Percentiles rank a stretch among this genome's conserved stretches.
Evolutionary conservation across 2,888 invertebrate genomes (phyloP).

Genomic region (Polydrusus tereticollis): DNA sequence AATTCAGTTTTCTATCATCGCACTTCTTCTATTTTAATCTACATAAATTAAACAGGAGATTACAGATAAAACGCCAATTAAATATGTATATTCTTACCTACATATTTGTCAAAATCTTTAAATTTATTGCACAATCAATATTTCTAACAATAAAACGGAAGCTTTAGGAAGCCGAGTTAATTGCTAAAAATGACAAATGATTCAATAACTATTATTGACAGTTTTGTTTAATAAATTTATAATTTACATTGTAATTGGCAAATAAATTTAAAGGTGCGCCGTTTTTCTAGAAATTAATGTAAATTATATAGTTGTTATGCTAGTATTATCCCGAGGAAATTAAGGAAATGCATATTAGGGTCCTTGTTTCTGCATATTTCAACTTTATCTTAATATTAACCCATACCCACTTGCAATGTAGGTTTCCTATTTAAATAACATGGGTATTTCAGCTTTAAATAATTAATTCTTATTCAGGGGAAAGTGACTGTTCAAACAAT

Average conservation of each 20-base stretch:
- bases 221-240: constrained; percentile 7
- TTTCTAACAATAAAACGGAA: constrained; percentile 39
- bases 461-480: too few relatives aligned
- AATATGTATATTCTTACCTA: constrained; percentile 18
- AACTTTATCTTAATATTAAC: too few relatives aligned
- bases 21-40: constrained; percentile 22
- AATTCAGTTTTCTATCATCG: neutral
- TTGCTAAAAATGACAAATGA: constrained; percentile 42
- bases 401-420: too few relatives aligned
- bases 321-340: too few relatives aligned
- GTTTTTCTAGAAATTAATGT: neutral
- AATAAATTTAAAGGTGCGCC: neutral
- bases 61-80: constrained; percentile 11
- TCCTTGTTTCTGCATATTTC: too few relatives aligned
- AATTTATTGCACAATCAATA: constrained; percentile 34
- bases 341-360: too few relatives aligned
- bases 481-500: too few relatives aligned
- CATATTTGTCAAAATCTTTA: constrained; percentile 35
- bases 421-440: too few relatives aligned
- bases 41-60: constrained; percentile 20
- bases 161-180: constrained; percentile 23
- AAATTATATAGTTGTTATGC: too few relatives aligned
- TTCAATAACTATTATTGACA: constrained; percentile 29
- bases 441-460: too few relatives aligned
- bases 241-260: neutral